Evolutionary conservation across 2,888 invertebrate genomes (phyloP).

Genomic region (Argyra leucocephala): DNA sequence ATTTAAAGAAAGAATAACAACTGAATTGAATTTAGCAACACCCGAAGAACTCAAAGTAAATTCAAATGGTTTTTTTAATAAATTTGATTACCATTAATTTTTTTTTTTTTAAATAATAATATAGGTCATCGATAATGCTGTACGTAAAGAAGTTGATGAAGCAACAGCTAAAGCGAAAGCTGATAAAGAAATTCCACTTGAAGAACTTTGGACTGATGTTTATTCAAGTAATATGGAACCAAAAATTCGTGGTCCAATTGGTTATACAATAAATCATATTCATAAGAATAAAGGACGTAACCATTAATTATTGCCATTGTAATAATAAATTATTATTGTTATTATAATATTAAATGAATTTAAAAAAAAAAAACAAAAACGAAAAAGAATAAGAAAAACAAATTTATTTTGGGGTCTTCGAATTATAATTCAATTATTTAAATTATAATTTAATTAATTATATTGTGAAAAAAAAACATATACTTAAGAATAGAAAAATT

Average conservation of each 20-base stretch:
- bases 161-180: conserved; percentile 60
- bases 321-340: too few relatives aligned
- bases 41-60: conserved; percentile 62
- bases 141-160: conserved; percentile 71
- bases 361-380: too few relatives aligned
- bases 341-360: too few relatives aligned
- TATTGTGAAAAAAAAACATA: too few relatives aligned
- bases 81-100: neutral
- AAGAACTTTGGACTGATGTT: conserved; percentile 65
- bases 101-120: conserved; percentile 16
- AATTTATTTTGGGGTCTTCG: too few relatives aligned
- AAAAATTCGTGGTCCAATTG: conserved; percentile 7
- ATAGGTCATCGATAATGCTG: conserved; percentile 68
- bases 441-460: too few relatives aligned
- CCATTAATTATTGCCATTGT: neutral
- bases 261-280: neutral
- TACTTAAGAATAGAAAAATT: too few relatives aligned
- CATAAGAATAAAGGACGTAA: neutral
- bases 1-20: conserved; percentile 76
- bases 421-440: too few relatives aligned
- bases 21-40: conserved; percentile 46
- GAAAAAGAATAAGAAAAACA: too few relatives aligned
- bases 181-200: conserved; percentile 61
- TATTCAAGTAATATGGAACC: conserved; percentile 42
- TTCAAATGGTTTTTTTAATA: conserved; percentile 55